These are phyloP conservation scores for Mesoclemmys tuberculata DNA, from an alignment of 2,113 vertebrate species.

Conservation along the genomic window DNA sequence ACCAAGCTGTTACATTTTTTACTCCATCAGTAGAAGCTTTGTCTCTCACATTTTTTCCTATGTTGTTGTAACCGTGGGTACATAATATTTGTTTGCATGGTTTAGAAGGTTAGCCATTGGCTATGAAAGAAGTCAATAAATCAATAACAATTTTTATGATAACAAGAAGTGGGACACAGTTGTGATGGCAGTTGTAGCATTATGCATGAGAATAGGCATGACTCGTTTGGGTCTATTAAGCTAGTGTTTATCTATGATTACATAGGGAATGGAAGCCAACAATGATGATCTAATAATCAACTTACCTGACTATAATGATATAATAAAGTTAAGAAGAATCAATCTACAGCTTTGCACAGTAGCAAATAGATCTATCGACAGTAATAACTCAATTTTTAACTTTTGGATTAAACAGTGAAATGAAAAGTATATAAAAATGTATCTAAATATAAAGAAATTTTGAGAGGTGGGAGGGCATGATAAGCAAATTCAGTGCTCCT, in stretches of 20 bases:
- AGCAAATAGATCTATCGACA: slow-evolving; percentile 2
- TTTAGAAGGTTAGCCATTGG: slow-evolving; percentile 79
- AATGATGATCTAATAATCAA: slow-evolving; percentile 87
- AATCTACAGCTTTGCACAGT: slow-evolving; percentile 32
- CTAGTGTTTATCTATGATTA: slow-evolving; percentile 78
- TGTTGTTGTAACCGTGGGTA: slow-evolving; percentile 36
- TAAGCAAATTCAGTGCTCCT: background rate
- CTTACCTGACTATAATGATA: slow-evolving; percentile 76
- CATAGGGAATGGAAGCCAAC: slow-evolving; percentile 80
- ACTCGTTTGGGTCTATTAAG: slow-evolving; percentile 86
- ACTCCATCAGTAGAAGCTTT: background rate
- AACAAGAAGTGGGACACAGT: slow-evolving; percentile 84
- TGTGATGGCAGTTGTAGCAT: slow-evolving; percentile 63
- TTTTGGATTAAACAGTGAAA: background rate
- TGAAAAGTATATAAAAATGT: background rate
- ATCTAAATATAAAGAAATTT: background rate
- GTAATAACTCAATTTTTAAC: background rate
- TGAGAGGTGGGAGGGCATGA: background rate
- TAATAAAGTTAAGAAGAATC: slow-evolving; percentile 52
- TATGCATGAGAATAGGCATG: slow-evolving; percentile 80
- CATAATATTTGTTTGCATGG: slow-evolving; percentile 58
- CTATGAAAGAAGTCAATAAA: slow-evolving; percentile 87
- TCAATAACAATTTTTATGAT: slow-evolving; percentile 87
- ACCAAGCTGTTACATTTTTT: background rate
- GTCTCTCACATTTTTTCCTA: slow-evolving; percentile 21